phyloP scores from a whole-genome alignment of 2,888 invertebrate species.

The Lasioglossum figueresi region DNA sequence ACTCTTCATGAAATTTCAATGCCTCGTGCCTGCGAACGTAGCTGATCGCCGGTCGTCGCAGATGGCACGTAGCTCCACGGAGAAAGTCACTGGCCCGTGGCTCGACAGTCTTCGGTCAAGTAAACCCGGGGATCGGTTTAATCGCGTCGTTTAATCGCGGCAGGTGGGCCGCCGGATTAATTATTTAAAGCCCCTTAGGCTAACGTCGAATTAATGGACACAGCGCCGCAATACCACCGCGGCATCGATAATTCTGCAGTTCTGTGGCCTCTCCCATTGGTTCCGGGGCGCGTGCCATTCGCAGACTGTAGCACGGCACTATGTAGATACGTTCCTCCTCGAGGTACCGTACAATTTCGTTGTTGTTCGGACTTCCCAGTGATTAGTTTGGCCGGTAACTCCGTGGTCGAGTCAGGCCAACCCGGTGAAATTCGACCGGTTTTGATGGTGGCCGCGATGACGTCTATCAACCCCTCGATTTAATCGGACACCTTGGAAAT shows the following conservation, averaged over 20 bases:
- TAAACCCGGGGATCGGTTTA: conserved; percentile 62
- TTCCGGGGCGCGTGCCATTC: conserved; percentile 61
- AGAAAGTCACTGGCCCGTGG: conserved; percentile 47
- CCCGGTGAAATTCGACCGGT: background rate
- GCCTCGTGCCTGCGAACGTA: background rate
- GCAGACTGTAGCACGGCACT: conserved; percentile 28
- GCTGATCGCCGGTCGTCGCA: background rate
- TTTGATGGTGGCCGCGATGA: conserved; percentile 11
- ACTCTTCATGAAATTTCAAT: background rate
- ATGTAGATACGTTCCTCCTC: background rate
- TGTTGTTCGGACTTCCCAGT: conserved; percentile 14
- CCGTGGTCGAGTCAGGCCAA: background rate
- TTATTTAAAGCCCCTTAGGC: conserved; percentile 79
- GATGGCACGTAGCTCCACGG: conserved; percentile 14
- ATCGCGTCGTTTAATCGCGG: conserved; percentile 72
- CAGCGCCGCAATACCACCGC: conserved; percentile 75
- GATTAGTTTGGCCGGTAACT: conserved; percentile 21
- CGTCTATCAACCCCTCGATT: background rate
- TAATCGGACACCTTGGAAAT: background rate
- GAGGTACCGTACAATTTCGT: background rate
- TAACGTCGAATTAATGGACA: conserved; percentile 80
- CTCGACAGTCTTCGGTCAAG: conserved; percentile 59
- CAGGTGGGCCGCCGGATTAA: conserved; percentile 74
- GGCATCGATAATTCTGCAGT: conserved; percentile 78
- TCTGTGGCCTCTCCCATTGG: conserved; percentile 70